These are phyloP conservation scores for Periophthalmus magnuspinnatus DNA, from an alignment of 2,797 vertebrate species.

Conservation along the genomic window DNA sequence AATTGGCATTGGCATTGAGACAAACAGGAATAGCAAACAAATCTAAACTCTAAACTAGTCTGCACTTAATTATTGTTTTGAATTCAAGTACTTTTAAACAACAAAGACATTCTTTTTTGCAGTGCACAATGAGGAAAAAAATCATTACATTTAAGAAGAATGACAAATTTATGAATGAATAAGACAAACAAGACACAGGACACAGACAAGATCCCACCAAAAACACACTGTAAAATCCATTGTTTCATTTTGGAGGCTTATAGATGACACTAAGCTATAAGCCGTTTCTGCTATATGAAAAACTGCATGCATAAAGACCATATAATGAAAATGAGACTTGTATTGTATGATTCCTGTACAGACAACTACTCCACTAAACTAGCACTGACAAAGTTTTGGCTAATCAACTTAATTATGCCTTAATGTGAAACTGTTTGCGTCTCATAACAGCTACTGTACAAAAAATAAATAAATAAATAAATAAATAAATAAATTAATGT, in stretches of 20 bases:
- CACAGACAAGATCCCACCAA: neutral
- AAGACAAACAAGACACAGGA: conserved; percentile 31
- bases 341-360: conserved; percentile 4
- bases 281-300: neutral
- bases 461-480: too few species aligned
- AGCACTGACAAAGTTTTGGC: neutral
- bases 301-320: conserved; percentile 47
- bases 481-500: too few species aligned
- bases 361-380: neutral
- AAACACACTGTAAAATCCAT: conserved; percentile 27
- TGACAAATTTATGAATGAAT: conserved; percentile 27
- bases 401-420: too few species aligned
- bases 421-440: too few species aligned
- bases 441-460: too few species aligned
- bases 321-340: conserved; percentile 49
- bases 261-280: conserved; percentile 15
- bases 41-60: too few species aligned
- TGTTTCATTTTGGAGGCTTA: conserved; percentile 67
- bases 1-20: too few species aligned
- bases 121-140: conserved; percentile 12
- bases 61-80: too few species aligned
- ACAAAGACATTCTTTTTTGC: neutral
- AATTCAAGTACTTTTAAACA: neutral
- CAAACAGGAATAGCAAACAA: too few species aligned
- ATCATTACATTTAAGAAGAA: conserved; percentile 29